Percentiles rank a stretch among this genome's conserved stretches.
Conservation (phyloP, 30 jellyfish, hydroid and myxozoan species). For the Pelagia noctiluca region DNA sequence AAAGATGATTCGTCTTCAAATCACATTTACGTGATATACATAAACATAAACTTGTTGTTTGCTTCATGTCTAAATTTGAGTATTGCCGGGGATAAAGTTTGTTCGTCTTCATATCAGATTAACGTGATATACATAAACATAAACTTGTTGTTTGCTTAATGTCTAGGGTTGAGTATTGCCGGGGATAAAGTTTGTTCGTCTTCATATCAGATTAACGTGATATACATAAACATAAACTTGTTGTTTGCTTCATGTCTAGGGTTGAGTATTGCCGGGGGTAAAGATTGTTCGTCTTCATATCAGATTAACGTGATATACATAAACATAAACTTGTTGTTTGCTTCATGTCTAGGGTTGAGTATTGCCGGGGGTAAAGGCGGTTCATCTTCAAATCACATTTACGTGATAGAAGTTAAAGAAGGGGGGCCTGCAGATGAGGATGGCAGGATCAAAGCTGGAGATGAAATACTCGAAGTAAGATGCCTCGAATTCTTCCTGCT, state of each 20-base stretch:
- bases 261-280: slow-evolving; percentile 91
- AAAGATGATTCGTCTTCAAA: slow-evolving; percentile 80
- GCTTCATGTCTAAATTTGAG: too few species aligned
- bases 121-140: slow-evolving; percentile 83
- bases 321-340: slow-evolving; percentile 18
- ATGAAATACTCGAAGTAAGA: slow-evolving; percentile 89
- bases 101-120: slow-evolving; percentile 82
- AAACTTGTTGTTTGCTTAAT: neutral
- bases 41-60: too few species aligned
- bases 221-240: slow-evolving; percentile 78
- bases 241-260: slow-evolving; percentile 22
- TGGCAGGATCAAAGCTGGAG: slow-evolving; percentile 91
- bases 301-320: slow-evolving; percentile 85
- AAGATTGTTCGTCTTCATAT: slow-evolving; percentile 80
- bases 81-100: slow-evolving; percentile 93
- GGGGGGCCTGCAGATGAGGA: slow-evolving; percentile 96
- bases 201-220: slow-evolving; percentile 80
- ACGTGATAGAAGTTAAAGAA: slow-evolving; percentile 85
- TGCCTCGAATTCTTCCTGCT: too few species aligned
- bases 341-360: slow-evolving; percentile 63
- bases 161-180: slow-evolving; percentile 80
- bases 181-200: slow-evolving; percentile 90
- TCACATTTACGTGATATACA: slow-evolving; percentile 85
- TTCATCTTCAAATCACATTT: slow-evolving; percentile 84
- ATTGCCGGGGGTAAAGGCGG: slow-evolving; percentile 96